phyloP scores from a whole-genome alignment of 92 coral and sea anemone genomes.

The Meandrina meandrites region DNA sequence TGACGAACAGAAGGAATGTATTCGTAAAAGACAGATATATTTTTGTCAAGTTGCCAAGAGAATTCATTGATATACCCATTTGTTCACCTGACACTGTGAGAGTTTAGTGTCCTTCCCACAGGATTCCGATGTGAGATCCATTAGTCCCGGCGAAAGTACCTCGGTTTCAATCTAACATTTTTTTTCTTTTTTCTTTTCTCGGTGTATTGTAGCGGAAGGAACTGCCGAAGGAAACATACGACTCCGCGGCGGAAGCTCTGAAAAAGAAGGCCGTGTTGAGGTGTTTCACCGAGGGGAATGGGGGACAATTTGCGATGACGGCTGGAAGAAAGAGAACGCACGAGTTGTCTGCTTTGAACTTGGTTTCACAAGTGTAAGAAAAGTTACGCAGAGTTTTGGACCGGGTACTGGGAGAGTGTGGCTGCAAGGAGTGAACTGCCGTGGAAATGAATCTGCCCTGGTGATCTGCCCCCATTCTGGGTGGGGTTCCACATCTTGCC shows the following conservation, averaged over 20 bases:
- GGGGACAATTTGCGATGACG: conserved; percentile 86
- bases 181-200: too few relatives aligned
- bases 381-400: conserved; percentile 71
- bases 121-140: too few relatives aligned
- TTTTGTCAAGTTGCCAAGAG: too few relatives aligned
- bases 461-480: conserved; percentile 40
- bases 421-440: conserved; percentile 65
- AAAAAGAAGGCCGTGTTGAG: conserved; percentile 81
- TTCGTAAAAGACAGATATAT: too few relatives aligned
- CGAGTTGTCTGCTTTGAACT: conserved; percentile 76
- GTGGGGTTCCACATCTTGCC: conserved; percentile 64
- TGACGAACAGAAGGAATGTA: too few relatives aligned
- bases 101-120: too few relatives aligned
- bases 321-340: conserved; percentile 68
- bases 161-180: not conserved
- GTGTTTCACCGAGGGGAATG: conserved; percentile 85
- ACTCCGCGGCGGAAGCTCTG: conserved; percentile 72
- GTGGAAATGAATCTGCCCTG: conserved; percentile 68
- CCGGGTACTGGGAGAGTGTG: conserved; percentile 80
- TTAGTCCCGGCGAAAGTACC: not conserved
- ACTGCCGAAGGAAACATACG: conserved; percentile 80
- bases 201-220: conserved; percentile 45
- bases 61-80: too few relatives aligned
- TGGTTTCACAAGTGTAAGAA: conserved; percentile 73
- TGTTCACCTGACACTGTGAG: too few relatives aligned